phyloP scores from a whole-genome alignment of 2,113 vertebrate species.

The Muntiacus muntjak region DNA sequence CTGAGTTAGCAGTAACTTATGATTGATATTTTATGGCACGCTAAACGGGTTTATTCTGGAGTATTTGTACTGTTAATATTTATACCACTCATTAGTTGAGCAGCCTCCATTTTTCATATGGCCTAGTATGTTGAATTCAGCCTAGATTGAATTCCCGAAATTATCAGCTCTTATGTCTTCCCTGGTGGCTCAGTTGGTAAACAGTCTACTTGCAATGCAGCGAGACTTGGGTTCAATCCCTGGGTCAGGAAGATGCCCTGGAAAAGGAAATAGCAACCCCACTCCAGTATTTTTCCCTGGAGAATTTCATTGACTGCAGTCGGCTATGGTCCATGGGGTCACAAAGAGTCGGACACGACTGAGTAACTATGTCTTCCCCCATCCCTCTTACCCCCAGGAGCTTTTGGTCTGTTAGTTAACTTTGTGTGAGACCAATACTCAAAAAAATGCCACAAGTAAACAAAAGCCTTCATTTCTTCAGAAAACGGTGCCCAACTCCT shows the following conservation, averaged over 20 bases:
- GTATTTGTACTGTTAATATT: neutral
- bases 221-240: neutral
- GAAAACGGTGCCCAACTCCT: neutral
- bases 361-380: neutral
- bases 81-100: neutral
- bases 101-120: neutral
- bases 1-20: conserved; percentile 14
- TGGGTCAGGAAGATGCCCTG: neutral
- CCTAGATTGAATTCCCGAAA: neutral
- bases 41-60: neutral
- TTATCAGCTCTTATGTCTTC: too few species aligned
- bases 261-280: neutral
- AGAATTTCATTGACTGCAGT: neutral
- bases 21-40: neutral
- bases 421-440: neutral
- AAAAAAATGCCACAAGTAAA: neutral
- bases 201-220: neutral
- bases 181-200: neutral
- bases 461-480: neutral
- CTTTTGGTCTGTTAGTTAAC: neutral
- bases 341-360: neutral
- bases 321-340: neutral
- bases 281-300: neutral
- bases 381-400: neutral
- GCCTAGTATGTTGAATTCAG: neutral